Evolutionary conservation across 2,888 invertebrate genomes (phyloP).

Genomic region (Ochropleura plecta): DNA sequence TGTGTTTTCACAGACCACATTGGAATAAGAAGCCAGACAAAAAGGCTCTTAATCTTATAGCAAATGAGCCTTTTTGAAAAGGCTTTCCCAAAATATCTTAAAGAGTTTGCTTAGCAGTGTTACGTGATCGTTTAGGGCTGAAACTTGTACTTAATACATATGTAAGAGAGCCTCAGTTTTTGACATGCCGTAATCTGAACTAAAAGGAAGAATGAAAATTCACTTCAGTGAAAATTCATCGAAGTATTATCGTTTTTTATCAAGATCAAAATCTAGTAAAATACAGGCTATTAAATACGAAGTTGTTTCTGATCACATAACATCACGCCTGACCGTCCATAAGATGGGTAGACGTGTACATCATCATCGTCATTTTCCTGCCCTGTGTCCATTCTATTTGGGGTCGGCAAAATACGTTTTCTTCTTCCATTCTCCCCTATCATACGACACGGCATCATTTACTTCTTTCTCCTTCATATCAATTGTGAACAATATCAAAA

Average conservation of each 20-base stretch:
- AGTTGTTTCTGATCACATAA: background rate
- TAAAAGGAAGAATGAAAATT: background rate
- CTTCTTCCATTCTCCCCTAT: no score
- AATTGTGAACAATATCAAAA: no score
- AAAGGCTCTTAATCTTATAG: slow-evolving; percentile 12
- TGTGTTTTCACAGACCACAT: background rate
- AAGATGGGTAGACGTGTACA: background rate
- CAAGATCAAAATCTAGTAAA: background rate
- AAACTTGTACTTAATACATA: slow-evolving; percentile 21
- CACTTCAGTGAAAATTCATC: background rate
- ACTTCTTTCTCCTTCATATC: no score
- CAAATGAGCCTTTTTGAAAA: slow-evolving; percentile 17
- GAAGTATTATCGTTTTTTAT: background rate
- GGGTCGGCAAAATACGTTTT: no score
- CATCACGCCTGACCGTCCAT: background rate
- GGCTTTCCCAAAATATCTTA: background rate
- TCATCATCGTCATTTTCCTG: no score
- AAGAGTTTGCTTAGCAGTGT: slow-evolving; percentile 15
- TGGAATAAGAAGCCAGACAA: slow-evolving; percentile 7
- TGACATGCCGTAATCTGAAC: background rate
- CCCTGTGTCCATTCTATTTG: no score
- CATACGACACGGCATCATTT: no score
- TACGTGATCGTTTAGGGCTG: slow-evolving; percentile 6
- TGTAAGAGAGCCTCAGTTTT: slow-evolving; percentile 7
- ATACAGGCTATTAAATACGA: background rate